Conservation (phyloP, 2,797 vertebrate genomes). For the Spheniscus humboldti region DNA sequence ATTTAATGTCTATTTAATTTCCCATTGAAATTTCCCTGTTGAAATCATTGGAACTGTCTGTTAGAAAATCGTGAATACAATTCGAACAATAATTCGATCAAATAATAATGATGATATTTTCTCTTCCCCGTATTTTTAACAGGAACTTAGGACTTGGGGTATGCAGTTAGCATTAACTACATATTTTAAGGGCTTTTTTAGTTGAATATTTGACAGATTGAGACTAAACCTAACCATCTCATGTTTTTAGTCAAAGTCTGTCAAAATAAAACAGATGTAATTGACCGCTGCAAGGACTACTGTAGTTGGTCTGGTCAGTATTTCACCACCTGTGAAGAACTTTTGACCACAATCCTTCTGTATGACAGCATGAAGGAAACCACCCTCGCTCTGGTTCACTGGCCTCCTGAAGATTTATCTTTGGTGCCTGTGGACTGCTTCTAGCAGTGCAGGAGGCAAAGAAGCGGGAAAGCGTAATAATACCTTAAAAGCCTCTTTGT, state of each 20-base stretch:
- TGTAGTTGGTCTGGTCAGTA: background rate
- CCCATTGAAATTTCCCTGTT: background rate
- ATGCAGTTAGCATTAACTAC: background rate
- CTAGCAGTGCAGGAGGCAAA: background rate
- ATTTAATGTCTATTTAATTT: background rate
- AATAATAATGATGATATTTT: background rate
- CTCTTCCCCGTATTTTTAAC: background rate
- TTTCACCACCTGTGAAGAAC: background rate
- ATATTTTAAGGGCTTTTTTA: background rate
- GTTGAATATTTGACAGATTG: background rate
- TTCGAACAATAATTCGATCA: background rate
- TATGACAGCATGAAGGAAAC: background rate
- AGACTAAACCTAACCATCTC: background rate
- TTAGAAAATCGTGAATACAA: background rate
- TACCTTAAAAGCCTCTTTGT: background rate
- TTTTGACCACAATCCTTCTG: background rate
- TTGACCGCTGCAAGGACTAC: background rate
- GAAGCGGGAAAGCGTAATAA: background rate
- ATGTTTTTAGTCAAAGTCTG: background rate
- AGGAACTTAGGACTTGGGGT: background rate
- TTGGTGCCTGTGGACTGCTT: background rate
- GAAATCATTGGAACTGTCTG: background rate
- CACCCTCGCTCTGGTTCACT: background rate
- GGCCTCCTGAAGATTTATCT: background rate
- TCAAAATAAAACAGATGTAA: background rate